Base-by-base conservation (phyloP, 2,113 vertebrate genomes). In the Pica pica region DNA sequence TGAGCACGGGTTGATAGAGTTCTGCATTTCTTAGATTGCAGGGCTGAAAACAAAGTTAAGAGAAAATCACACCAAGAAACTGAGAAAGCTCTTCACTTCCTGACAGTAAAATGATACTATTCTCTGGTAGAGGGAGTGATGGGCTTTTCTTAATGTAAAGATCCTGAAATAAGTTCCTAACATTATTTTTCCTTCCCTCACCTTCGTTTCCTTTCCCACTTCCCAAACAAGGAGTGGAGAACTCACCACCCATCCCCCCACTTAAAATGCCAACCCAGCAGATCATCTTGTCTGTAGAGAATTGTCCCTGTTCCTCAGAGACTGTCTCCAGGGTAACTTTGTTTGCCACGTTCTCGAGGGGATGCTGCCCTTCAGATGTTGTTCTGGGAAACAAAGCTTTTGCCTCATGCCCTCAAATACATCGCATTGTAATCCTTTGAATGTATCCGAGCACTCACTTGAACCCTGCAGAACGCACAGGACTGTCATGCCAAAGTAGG, bases 261-360 rank as follows among this genome's bases (percentile, higher is more conserved):
- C 10, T 44, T 57, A 53, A 89, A 81, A 87, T 57, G 42, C 33
- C 73, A 83, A 17, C 33, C 4, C 56, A 21, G 13, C 30, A 59
- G 56, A 81, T 92, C 55, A 46, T 91, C n/a, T 55, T 47, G 31
- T 59, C 64, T 60, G 47, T 5, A 6, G 81, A 52, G 35, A 78
- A 37, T 60, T 76, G 60, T 60, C 49, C 5, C n/a, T 26, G 28
- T 53, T 92, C 83, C 81, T 91, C 89, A 81, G 77, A 81, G 60
- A 21, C 77, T 20, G 20, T 93, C 77, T 84, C 89, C 86, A 70
- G 83, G 91, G 86, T 85, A 67, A 83, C 86, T 94, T 93, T 55
- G 70, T 93, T 91, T 94, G 64, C 3, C 0, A 52, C 4, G 3
- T 56, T 65, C 69, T 88, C 5, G 6, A 30, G 41, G 33, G 84